Conservation (phyloP, 2,888 invertebrate species). For the Catocala fraxini region DNA sequence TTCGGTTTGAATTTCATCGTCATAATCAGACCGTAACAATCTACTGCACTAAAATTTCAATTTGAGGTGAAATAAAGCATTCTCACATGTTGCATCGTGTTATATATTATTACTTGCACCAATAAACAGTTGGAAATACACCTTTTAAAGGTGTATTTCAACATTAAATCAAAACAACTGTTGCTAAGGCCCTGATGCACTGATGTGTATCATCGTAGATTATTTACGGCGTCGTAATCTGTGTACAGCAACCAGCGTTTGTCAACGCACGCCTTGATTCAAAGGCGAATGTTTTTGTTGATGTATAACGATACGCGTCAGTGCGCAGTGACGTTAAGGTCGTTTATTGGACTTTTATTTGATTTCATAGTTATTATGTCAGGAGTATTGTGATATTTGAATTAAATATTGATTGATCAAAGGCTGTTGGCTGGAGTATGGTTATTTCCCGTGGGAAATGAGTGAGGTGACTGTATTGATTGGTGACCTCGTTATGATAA, state of each 20-base stretch:
- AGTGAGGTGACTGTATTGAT: neutral
- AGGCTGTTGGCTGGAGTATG: neutral
- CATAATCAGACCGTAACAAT: too few species aligned
- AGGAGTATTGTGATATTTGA: neutral
- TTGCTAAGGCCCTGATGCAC: constrained; percentile 23
- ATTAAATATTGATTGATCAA: too few species aligned
- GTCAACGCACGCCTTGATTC: constrained; percentile 22
- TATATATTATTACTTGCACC: too few species aligned
- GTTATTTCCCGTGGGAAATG: neutral
- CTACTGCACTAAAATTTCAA: too few species aligned
- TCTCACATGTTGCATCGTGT: too few species aligned
- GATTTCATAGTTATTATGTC: neutral
- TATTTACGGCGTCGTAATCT: constrained; percentile 30
- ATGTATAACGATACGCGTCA: constrained; percentile 22
- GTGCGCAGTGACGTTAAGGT: constrained; percentile 10
- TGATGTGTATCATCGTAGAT: constrained; percentile 32
- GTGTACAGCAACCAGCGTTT: constrained; percentile 16
- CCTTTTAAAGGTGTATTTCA: too few species aligned
- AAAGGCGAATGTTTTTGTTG: constrained; percentile 21
- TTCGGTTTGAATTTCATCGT: too few species aligned
- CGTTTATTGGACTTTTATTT: constrained; percentile 2
- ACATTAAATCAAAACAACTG: neutral
- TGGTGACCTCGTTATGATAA: neutral
- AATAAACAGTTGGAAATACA: too few species aligned
- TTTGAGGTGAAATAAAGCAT: too few species aligned